Evolutionary conservation across 2,797 vertebrate species (phyloP).

Genomic region (Eleutherodactylus coqui): DNA sequence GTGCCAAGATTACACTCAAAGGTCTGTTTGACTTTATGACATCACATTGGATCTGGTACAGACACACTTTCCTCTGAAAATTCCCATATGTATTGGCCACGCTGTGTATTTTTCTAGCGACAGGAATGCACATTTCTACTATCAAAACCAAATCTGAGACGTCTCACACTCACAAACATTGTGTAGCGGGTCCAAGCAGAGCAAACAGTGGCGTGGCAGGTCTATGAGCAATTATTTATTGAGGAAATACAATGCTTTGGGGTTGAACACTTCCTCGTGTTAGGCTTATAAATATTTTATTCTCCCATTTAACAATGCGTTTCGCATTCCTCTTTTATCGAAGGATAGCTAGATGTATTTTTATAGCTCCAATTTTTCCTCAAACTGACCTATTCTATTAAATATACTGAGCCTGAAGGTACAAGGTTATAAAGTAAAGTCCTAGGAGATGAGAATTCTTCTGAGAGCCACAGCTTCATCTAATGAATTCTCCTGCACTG

Average conservation of each 20-base stretch:
- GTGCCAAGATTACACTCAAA: slow-evolving; percentile 60
- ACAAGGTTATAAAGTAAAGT: not conserved
- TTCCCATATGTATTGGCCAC: slow-evolving; percentile 61
- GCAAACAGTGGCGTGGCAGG: slow-evolving; percentile 47
- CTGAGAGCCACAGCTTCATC: not conserved
- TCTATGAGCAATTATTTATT: not conserved
- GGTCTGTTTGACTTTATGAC: slow-evolving; percentile 65
- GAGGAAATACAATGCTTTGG: not conserved
- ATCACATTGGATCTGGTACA: slow-evolving; percentile 64
- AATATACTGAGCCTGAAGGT: not conserved
- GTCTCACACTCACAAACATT: slow-evolving; percentile 49
- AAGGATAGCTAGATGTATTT: not conserved
- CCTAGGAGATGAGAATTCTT: not conserved
- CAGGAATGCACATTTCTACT: slow-evolving; percentile 65
- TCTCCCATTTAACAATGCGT: not conserved
- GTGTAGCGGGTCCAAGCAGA: slow-evolving; percentile 28
- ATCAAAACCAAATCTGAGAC: slow-evolving; percentile 58
- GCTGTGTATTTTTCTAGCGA: slow-evolving; percentile 64
- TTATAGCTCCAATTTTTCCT: not conserved
- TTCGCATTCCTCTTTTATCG: not conserved
- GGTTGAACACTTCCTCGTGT: not conserved
- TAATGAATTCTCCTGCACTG: not conserved
- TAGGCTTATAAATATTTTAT: not conserved
- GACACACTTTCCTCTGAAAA: slow-evolving; percentile 66
- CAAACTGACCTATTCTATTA: slow-evolving; percentile 2